phyloP scores from a whole-genome alignment of 2,888 invertebrate species.

The Bombylius discolor region DNA sequence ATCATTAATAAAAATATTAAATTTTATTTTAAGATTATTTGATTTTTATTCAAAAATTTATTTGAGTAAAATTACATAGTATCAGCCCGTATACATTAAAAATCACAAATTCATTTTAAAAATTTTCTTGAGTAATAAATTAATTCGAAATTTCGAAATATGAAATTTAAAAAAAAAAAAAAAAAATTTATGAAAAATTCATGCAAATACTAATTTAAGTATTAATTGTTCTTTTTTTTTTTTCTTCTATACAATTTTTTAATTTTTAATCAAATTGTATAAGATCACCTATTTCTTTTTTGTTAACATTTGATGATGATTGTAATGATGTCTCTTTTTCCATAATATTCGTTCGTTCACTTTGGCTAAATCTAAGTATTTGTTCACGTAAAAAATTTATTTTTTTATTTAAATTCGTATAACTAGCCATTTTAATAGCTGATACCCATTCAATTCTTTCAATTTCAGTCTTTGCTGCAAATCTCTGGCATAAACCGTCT shows the following conservation, averaged over 20 bases:
- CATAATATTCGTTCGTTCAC: not conserved
- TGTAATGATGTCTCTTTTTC: not conserved
- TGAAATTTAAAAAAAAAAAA: not conserved
- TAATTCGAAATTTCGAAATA: too few species aligned
- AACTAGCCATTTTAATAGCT: conserved; percentile 71
- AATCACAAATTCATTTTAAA: too few species aligned
- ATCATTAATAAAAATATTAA: too few species aligned
- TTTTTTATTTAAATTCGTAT: conserved; percentile 65
- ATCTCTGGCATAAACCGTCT: conserved; percentile 65
- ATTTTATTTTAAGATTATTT: too few species aligned
- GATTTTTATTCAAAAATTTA: too few species aligned
- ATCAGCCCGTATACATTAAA: too few species aligned
- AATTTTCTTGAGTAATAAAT: too few species aligned
- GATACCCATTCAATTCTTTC: conserved; percentile 81
- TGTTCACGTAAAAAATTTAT: conserved; percentile 45
- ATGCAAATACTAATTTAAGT: too few species aligned
- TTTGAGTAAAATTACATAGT: too few species aligned
- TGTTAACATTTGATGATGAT: not conserved
- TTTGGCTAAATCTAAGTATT: conserved; percentile 25
- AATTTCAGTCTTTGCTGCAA: conserved; percentile 65
- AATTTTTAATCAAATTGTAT: conserved; percentile 26
- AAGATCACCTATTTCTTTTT: conserved; percentile 53
- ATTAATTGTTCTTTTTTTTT: too few species aligned
- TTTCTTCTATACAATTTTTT: too few species aligned
- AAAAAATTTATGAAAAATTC: conserved; percentile 12